A percentile compares a stretch with the other conserved stretches of the same genome.
Evolutionary conservation across 2,797 vertebrate genomes (phyloP).

Genomic region (Bovichtus variegatus): DNA sequence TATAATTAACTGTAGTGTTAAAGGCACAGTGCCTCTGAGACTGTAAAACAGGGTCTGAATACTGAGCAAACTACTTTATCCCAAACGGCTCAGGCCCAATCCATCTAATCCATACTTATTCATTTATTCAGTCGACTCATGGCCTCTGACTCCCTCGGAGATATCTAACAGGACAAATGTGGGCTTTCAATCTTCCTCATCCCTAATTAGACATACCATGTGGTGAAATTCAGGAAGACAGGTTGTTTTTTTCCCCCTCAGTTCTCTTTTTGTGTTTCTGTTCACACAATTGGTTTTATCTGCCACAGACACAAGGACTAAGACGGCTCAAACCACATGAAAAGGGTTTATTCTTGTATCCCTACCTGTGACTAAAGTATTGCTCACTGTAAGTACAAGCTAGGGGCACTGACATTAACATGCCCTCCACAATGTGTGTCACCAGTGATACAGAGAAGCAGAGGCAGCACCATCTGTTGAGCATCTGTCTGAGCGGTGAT

Average conservation of each 20-base stretch:
- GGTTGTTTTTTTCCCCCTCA: constrained; percentile 11
- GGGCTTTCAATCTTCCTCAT: constrained; percentile 65
- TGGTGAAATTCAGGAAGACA: constrained; percentile 30
- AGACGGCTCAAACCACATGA: constrained; percentile 4
- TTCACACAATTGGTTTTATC: constrained; percentile 3
- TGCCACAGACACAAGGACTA: constrained; percentile 9
- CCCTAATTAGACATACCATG: constrained; percentile 58
- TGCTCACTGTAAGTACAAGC: constrained; percentile 57
- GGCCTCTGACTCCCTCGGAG: constrained; percentile 53
- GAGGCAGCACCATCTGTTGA: constrained; percentile 68
- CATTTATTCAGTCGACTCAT: constrained; percentile 70
- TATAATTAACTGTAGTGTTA: constrained; percentile 82
- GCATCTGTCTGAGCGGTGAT: constrained; percentile 69
- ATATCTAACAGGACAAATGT: constrained; percentile 59
- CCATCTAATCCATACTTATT: constrained; percentile 73
- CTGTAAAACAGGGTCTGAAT: constrained; percentile 73
- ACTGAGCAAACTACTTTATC: constrained; percentile 72
- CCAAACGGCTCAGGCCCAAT: constrained; percentile 67
- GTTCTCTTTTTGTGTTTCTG: constrained; percentile 29
- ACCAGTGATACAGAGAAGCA: constrained; percentile 46
- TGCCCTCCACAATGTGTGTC: constrained; percentile 67
- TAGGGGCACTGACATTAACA: constrained; percentile 48
- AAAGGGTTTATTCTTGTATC: constrained; percentile 19
- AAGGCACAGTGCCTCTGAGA: constrained; percentile 66
- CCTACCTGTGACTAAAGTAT: constrained; percentile 53